These are phyloP conservation scores for Drosophila barbarae DNA, from an alignment of 2,888 invertebrate genomes.

Conservation along the genomic window DNA sequence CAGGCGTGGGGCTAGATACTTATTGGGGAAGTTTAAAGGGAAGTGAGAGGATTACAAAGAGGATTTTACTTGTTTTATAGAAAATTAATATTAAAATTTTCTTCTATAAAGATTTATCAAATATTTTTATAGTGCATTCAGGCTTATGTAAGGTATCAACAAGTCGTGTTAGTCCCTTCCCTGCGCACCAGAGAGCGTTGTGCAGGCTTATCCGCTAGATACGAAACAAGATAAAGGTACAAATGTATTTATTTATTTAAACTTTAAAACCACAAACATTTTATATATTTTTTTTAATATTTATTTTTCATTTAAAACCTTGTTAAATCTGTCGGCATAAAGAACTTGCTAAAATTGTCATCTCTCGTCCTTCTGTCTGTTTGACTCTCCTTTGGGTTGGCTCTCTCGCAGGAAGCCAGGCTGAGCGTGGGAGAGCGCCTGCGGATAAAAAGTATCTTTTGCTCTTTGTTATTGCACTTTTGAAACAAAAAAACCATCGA, in stretches of 20 bases:
- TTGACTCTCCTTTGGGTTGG: not conserved
- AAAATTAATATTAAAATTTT: not conserved
- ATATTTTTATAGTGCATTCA: not conserved
- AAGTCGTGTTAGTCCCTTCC: not conserved
- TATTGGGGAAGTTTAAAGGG: not conserved
- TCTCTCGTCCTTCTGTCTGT: not conserved
- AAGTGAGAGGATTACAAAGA: fast-evolving
- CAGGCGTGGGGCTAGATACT: not conserved
- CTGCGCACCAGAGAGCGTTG: not conserved
- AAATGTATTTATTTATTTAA: not conserved
- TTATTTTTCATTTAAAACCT: not conserved
- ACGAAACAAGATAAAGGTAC: not conserved
- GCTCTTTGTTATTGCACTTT: constrained; percentile 6
- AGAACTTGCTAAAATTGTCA: not conserved
- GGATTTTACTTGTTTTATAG: not conserved
- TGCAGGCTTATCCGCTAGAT: not conserved
- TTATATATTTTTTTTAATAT: not conserved
- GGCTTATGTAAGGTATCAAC: not conserved
- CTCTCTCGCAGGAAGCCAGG: constrained; percentile 1
- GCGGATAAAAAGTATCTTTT: not conserved
- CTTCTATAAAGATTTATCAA: no score
- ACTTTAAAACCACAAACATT: not conserved
- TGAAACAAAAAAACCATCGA: not conserved
- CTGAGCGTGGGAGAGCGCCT: constrained; percentile 10
- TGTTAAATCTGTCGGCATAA: not conserved